Evolutionary conservation across 2,888 invertebrate species (phyloP), one percentile per base, ranked within the genome.

Genomic region (Melinaea marsaeus): DNA sequence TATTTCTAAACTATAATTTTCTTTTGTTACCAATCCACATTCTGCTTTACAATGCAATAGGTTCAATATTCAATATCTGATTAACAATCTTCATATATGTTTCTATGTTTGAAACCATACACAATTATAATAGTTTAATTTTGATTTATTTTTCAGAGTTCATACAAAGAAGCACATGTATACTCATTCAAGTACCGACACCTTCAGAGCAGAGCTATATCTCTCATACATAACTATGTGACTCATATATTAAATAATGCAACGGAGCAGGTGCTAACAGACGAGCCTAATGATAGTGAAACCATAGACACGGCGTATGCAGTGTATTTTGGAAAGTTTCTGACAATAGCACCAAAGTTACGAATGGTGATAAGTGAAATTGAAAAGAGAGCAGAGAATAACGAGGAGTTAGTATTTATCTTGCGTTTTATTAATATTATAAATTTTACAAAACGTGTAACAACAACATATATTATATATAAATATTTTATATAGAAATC

Each of bases 261-360:
- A 0, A 96, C 96, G 0, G 95, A 95, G 73, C 95, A 95, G 76
- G 94, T 94, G 0, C 74, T 93, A 7, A 91, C 88, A 0, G 83
- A 84, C 1, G 83, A 83, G 4, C 79, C 79, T 0, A 70, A 73
- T 1, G 85, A 85, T 6, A 79, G 81, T 60, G 84, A 84, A 22
- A 79, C 84, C 33, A 90, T 92, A 13, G 95, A 95, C 73, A 93
- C 95, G 0, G 94, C 95, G 42, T 96, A 94, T 89, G 97, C 95
- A 57, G 93, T 93, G 46, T 98, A 97, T 78, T 99, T 99, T 79
- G 98, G 98, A 0, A 97, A 98, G 86, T 99, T 99, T 81, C 96
- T 98, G 81, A 95, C 97, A 0, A 95, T 96, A n/a, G 95, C 98
- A 0, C 94, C 95, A 0, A 95, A 97, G 79, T 92, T 98, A 1